phyloP scores from a whole-genome alignment of 2,113 vertebrate species.

The Arothron firmamentum region DNA sequence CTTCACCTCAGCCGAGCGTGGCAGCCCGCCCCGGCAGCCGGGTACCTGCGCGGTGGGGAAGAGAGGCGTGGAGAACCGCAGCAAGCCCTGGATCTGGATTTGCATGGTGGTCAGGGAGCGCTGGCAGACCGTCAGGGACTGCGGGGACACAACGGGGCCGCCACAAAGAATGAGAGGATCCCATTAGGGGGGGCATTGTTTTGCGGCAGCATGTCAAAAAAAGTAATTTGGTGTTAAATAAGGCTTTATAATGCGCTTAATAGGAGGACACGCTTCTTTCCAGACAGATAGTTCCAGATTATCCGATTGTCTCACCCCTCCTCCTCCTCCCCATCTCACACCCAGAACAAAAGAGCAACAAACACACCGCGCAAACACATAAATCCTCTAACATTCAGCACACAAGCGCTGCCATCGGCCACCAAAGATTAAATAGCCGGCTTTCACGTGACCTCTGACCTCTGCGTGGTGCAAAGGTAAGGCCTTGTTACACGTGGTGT shows the following conservation, averaged over 20 bases:
- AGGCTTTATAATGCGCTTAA: conserved; percentile 51
- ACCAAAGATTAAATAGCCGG: neutral
- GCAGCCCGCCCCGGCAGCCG: conserved; percentile 36
- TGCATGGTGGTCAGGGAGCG: conserved; percentile 91
- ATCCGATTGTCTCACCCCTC: conserved; percentile 48
- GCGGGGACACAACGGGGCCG: conserved; percentile 41
- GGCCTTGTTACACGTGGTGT: neutral
- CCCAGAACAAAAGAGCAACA: conserved; percentile 54
- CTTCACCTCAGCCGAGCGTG: conserved; percentile 19
- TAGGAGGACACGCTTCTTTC: conserved; percentile 39
- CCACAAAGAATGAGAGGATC: conserved; percentile 37
- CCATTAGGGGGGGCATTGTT: conserved; percentile 42
- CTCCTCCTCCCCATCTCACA: neutral
- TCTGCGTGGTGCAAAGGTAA: neutral
- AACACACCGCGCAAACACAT: conserved; percentile 45
- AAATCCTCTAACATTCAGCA: too few relatives aligned
- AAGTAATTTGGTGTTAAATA: conserved; percentile 48
- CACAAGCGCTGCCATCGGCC: neutral
- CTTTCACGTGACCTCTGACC: neutral
- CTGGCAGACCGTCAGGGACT: conserved; percentile 88
- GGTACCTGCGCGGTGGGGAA: conserved; percentile 87
- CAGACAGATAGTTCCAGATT: conserved; percentile 56
- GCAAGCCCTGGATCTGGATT: conserved; percentile 83
- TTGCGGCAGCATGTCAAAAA: conserved; percentile 29
- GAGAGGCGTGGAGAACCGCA: conserved; percentile 79